Conservation (phyloP, 2,113 vertebrate species). For the Corvus hawaiiensis region DNA sequence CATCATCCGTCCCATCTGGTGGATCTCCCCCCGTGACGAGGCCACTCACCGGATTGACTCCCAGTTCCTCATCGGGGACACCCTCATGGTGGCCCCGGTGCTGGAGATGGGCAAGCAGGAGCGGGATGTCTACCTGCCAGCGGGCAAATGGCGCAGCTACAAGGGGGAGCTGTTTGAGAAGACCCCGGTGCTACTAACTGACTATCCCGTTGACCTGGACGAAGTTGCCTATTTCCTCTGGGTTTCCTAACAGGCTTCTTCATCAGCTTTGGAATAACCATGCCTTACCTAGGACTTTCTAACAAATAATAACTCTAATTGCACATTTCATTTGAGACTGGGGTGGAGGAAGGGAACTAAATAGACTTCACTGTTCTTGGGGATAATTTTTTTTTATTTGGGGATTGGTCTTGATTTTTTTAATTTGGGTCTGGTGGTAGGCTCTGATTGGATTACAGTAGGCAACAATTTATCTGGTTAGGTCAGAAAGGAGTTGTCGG, state of each 20-base stretch:
- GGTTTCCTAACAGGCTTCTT: conserved; percentile 49
- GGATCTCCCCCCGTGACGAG: conserved; percentile 89
- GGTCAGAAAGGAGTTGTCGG: background rate
- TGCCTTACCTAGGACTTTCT: conserved; percentile 48
- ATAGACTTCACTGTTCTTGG: background rate
- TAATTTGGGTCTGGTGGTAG: background rate
- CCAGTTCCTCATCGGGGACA: conserved; percentile 96
- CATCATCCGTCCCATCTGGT: conserved; percentile 96
- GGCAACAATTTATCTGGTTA: background rate
- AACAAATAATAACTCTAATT: conserved; percentile 27
- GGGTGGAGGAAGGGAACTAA: background rate
- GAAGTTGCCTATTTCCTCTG: conserved; percentile 92
- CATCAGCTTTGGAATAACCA: background rate
- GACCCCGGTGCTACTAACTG: conserved; percentile 66
- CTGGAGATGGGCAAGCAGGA: conserved; percentile 93
- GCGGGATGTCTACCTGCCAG: conserved; percentile 91
- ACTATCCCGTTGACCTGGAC: conserved; percentile 43
- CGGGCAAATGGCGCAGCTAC: conserved; percentile 92
- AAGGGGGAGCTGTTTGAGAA: conserved; percentile 93
- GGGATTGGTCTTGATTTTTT: background rate
- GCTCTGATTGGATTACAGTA: rapidly evolving
- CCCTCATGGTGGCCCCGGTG: conserved; percentile 93
- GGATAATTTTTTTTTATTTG: background rate
- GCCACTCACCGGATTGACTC: conserved; percentile 89
- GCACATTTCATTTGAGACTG: background rate